Evolutionary conservation across 2,113 vertebrate species (phyloP).

Genomic region (Onychostoma macrolepis): DNA sequence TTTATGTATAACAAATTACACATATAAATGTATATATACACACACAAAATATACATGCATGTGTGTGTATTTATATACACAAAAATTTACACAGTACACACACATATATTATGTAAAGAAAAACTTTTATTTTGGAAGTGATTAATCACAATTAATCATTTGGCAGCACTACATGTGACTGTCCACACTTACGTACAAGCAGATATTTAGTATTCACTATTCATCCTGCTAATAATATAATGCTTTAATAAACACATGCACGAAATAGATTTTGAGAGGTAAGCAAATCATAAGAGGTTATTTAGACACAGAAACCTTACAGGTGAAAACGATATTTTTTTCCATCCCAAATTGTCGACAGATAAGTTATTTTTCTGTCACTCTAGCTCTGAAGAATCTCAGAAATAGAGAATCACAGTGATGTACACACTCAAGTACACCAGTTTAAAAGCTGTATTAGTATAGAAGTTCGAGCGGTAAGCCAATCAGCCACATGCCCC

Average conservation of each 20-base stretch:
- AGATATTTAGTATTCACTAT: neutral
- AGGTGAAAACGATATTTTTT: neutral
- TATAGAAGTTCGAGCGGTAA: slow-evolving; percentile 42
- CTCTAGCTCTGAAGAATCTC: slow-evolving; percentile 15
- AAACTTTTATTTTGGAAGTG: too few relatives aligned
- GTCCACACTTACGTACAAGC: neutral
- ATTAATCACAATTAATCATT: too few relatives aligned
- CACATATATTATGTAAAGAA: too few relatives aligned
- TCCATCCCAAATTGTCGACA: neutral
- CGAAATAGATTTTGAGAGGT: neutral
- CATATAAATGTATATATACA: too few relatives aligned
- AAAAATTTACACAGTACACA: too few relatives aligned
- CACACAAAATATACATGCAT: too few relatives aligned
- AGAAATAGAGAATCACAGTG: slow-evolving; percentile 13
- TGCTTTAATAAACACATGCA: neutral
- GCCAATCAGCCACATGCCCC: slow-evolving; percentile 51
- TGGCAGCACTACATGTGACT: neutral
- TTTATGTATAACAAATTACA: too few relatives aligned
- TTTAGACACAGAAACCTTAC: neutral
- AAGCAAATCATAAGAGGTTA: neutral
- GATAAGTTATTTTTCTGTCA: neutral
- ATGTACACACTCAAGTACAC: slow-evolving; percentile 37
- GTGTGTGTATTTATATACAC: too few relatives aligned
- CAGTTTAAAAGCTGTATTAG: slow-evolving; percentile 41
- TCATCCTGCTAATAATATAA: neutral